Percentiles rank a stretch among this genome's conserved stretches.
Conservation (phyloP, 2,113 vertebrate species). For the Coreoperca whiteheadi region DNA sequence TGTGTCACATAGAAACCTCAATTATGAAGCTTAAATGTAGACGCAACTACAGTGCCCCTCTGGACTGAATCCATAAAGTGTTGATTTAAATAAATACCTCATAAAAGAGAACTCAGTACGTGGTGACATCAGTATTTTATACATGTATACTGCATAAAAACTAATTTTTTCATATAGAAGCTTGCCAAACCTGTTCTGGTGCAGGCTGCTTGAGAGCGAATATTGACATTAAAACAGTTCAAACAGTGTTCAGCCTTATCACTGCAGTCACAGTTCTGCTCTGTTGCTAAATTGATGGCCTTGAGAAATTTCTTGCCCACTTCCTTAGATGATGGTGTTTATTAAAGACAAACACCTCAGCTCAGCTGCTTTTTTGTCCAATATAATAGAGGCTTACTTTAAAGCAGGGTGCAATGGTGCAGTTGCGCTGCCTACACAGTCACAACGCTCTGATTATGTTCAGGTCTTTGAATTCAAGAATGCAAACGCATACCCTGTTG, state of each 20-base stretch:
- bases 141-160: not conserved
- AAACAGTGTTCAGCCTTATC: not conserved
- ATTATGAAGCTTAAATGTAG: constrained; percentile 15
- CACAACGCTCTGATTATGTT: not conserved
- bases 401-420: not conserved
- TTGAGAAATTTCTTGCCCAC: not conserved
- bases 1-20: not conserved
- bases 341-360: constrained; percentile 8
- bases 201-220: not conserved
- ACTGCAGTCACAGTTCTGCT: not conserved
- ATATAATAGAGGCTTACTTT: not conserved
- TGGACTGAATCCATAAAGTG: not conserved
- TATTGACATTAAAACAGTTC: constrained; percentile 9
- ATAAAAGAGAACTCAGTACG: not conserved
- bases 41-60: not conserved
- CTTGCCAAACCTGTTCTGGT: not conserved
- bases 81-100: constrained; percentile 52
- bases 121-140: not conserved
- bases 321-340: not conserved
- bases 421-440: no score
- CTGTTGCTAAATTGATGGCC: not conserved
- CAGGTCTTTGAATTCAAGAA: not conserved
- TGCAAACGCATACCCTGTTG: not conserved
- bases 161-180: not conserved
- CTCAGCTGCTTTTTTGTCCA: not conserved